These are phyloP conservation scores for Beris morrisii DNA, from an alignment of 2,888 invertebrate genomes.

Conservation along the genomic window DNA sequence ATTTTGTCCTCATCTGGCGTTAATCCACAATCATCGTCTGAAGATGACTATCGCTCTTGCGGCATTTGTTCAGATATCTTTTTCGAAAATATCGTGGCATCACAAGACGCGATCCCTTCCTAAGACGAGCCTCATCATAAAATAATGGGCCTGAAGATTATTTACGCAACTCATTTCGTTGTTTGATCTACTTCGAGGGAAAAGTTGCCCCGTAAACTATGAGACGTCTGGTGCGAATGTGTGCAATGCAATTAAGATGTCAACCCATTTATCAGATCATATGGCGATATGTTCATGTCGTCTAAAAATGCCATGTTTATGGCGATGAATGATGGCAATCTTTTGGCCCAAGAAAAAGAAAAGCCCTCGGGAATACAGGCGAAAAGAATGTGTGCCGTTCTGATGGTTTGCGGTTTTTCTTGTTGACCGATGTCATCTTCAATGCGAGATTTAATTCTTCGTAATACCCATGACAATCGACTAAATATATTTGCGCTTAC, in stretches of 20 bases:
- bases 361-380: too few relatives aligned
- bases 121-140: neutral
- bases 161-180: neutral
- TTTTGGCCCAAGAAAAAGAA: too few relatives aligned
- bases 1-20: slow-evolving; percentile 21
- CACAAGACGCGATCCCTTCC: neutral
- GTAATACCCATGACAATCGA: slow-evolving; percentile 6
- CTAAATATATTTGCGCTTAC: neutral
- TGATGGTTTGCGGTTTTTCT: slow-evolving; percentile 10
- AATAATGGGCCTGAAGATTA: neutral
- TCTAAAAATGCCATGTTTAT: slow-evolving; percentile 16
- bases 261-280: slow-evolving; percentile 24
- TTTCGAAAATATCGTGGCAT: neutral
- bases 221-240: slow-evolving; percentile 16
- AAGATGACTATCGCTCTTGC: neutral
- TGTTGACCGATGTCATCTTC: slow-evolving; percentile 22
- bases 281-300: slow-evolving; percentile 30
- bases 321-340: slow-evolving; percentile 21
- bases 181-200: neutral
- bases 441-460: slow-evolving; percentile 13
- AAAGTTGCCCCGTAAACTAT: neutral
- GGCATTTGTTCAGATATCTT: neutral
- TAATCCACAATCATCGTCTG: slow-evolving; percentile 20
- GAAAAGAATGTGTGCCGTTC: slow-evolving; percentile 8
- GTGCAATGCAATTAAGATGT: slow-evolving; percentile 28